Evolutionary conservation across 1,140 invertebrate species (phyloP).

Genomic region (Drosophila littoralis): DNA sequence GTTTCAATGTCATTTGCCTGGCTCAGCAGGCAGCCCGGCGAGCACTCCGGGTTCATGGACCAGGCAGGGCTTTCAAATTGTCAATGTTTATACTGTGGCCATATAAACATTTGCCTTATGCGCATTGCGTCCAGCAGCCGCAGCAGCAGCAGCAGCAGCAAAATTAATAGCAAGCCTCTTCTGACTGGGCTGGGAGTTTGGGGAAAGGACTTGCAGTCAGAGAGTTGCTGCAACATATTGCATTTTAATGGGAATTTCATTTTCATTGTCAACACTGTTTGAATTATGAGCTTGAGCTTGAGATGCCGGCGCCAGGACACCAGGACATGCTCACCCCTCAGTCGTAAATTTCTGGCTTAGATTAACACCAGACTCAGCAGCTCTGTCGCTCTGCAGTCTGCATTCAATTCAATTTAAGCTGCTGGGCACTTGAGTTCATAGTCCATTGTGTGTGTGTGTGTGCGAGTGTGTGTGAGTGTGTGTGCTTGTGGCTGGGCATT

Average conservation of each 20-base stretch:
- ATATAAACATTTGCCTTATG: conserved; percentile 40
- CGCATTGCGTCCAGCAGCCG: conserved; percentile 18
- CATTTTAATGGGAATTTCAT: conserved; percentile 82
- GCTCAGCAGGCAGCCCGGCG: background rate
- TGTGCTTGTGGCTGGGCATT: conserved; percentile 58
- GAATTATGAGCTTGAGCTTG: conserved; percentile 65
- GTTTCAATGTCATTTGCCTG: conserved; percentile 17
- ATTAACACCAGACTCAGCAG: conserved; percentile 56
- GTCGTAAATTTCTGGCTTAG: conserved; percentile 70
- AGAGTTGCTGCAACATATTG: conserved; percentile 72
- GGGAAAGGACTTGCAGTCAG: background rate
- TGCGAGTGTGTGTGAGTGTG: background rate
- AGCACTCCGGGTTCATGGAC: conserved; percentile 8
- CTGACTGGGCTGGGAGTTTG: background rate
- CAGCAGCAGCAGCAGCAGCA: conserved; percentile 2
- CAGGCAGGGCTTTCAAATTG: conserved; percentile 35
- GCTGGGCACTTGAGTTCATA: conserved; percentile 24
- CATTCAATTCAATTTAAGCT: conserved; percentile 60
- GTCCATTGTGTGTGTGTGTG: background rate
- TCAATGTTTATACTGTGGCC: conserved; percentile 64
- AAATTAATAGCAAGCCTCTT: conserved; percentile 34
- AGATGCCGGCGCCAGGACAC: conserved; percentile 1
- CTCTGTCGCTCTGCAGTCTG: conserved; percentile 19
- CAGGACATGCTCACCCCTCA: conserved; percentile 14
- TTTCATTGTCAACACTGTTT: conserved; percentile 81